These are phyloP conservation scores for Scopus umbretta DNA, from an alignment of 2,113 vertebrate species.

Conservation along the genomic window DNA sequence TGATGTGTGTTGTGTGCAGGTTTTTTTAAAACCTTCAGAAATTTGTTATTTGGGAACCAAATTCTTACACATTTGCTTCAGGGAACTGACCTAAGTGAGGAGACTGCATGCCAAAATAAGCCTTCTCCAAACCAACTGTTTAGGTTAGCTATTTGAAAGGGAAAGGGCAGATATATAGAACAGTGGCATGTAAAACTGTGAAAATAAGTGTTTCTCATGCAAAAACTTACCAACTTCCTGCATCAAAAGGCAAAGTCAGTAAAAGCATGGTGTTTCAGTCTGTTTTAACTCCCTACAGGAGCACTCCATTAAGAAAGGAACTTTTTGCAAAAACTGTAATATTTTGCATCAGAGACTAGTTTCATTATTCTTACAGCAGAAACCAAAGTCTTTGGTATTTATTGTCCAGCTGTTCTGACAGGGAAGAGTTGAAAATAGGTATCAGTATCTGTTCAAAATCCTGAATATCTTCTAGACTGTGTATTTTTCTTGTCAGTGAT, in stretches of 20 bases:
- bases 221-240: not conserved
- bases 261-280: not conserved
- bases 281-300: not conserved
- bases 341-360: not conserved
- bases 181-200: not conserved
- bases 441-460: not conserved
- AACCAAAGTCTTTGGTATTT: not conserved
- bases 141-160: not conserved
- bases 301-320: not conserved
- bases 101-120: not conserved
- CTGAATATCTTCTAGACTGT: not conserved
- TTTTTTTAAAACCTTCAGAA: not conserved
- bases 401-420: not conserved
- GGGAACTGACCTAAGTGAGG: not conserved
- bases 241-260: not conserved
- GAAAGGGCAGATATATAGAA: not conserved
- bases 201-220: not conserved
- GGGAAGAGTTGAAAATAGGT: not conserved
- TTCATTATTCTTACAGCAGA: not conserved
- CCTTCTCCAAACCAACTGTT: not conserved
- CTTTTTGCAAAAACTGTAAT: not conserved
- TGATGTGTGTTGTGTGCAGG: not conserved
- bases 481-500: not conserved
- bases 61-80: not conserved
- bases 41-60: not conserved